phyloP scores from a whole-genome alignment of 2,888 invertebrate genomes.

The Andricus curvator region DNA sequence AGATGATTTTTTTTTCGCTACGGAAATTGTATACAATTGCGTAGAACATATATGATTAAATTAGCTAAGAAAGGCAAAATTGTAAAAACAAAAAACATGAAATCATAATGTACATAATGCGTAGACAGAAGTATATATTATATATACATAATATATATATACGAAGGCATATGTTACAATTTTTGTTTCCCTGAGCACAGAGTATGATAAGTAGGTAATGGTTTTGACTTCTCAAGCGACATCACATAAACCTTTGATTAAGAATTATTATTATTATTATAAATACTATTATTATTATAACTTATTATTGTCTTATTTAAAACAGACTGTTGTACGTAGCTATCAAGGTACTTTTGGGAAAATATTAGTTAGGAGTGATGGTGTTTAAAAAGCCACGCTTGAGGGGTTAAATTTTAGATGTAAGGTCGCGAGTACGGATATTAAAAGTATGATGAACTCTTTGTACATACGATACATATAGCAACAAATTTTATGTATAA shows the following conservation, averaged over 20 bases:
- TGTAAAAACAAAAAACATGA: slow-evolving; percentile 67
- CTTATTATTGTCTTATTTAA: slow-evolving; percentile 15
- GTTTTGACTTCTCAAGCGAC: slow-evolving; percentile 52
- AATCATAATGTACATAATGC: slow-evolving; percentile 68
- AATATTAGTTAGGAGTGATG: slow-evolving; percentile 50
- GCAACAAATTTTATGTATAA: slow-evolving; percentile 61
- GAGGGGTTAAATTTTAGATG: slow-evolving; percentile 42
- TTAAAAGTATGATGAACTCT: slow-evolving; percentile 56
- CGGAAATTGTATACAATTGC: slow-evolving; percentile 27
- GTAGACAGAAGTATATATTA: slow-evolving; percentile 59
- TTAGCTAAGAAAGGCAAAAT: slow-evolving; percentile 59
- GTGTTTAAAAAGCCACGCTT: slow-evolving; percentile 46
- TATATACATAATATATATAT: slow-evolving; percentile 46
- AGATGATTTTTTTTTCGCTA: slow-evolving; percentile 20
- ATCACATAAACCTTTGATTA: slow-evolving; percentile 10
- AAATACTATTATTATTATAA: too few species aligned
- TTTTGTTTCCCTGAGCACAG: slow-evolving; percentile 56
- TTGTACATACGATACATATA: slow-evolving; percentile 62
- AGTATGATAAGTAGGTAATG: slow-evolving; percentile 58
- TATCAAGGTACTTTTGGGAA: slow-evolving; percentile 34
- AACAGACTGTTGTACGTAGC: slow-evolving; percentile 9
- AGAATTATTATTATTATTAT: background rate
- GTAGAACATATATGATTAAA: slow-evolving; percentile 26
- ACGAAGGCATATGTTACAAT: slow-evolving; percentile 46
- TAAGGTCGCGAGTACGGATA: slow-evolving; percentile 46